Percentiles rank a stretch among this genome's conserved stretches.
phyloP scores from a whole-genome alignment of 92 coral and sea anemone genomes.

The Desmophyllum pertusum region DNA sequence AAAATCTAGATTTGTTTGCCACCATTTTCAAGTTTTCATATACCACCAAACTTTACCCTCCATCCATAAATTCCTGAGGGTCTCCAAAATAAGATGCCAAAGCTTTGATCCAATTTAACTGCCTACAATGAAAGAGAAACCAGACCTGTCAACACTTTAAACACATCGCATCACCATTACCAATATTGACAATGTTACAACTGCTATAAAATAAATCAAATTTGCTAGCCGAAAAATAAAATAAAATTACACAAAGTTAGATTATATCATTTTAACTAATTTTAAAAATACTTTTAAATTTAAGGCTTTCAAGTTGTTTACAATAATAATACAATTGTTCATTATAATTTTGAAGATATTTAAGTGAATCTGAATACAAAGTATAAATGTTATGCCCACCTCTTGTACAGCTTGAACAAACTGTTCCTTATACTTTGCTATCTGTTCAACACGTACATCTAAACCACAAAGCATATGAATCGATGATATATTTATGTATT shows the following conservation, averaged over 20 bases:
- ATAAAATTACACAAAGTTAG: too few relatives aligned
- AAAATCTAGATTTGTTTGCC: too few relatives aligned
- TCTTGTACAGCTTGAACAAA: conserved; percentile 90
- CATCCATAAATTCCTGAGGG: conserved; percentile 77
- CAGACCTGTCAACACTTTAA: background rate
- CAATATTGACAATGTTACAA: too few relatives aligned
- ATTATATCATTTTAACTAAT: too few relatives aligned
- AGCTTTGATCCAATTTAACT: conserved; percentile 86
- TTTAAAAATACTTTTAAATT: too few relatives aligned
- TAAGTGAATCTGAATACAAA: background rate
- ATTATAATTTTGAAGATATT: background rate
- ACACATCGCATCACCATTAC: too few relatives aligned
- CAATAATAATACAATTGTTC: background rate
- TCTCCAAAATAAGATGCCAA: conserved; percentile 83
- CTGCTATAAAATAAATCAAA: too few relatives aligned
- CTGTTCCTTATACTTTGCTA: conserved; percentile 84
- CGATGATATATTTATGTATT: background rate
- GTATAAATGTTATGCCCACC: conserved; percentile 40
- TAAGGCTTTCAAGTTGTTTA: background rate
- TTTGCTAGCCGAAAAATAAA: too few relatives aligned
- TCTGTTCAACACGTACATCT: conserved; percentile 88
- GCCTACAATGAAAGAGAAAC: conserved; percentile 48
- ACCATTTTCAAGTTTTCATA: too few relatives aligned
- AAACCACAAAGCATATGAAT: background rate
- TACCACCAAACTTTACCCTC: conserved; percentile 49